Evolutionary conservation across 2,113 vertebrate species (phyloP).

Genomic region (Toxotes jaculatrix): DNA sequence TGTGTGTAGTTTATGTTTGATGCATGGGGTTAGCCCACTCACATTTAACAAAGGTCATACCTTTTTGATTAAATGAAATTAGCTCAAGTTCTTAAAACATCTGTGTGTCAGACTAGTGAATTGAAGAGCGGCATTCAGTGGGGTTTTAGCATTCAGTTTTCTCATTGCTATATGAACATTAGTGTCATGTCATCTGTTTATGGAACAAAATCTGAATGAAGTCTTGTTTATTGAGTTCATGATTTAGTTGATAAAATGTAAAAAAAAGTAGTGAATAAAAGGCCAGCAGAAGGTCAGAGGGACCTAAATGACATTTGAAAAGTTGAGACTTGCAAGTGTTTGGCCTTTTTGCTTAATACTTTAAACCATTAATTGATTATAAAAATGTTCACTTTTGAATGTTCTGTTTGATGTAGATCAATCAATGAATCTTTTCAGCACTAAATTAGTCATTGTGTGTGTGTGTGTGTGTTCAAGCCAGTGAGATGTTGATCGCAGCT

Average conservation of each 20-base stretch:
- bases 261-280: background rate
- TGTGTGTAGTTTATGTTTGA: background rate
- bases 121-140: background rate
- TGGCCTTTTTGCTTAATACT: background rate
- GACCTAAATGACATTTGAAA: conserved; percentile 9
- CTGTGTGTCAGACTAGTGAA: background rate
- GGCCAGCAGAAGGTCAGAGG: background rate
- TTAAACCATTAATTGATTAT: too few species aligned
- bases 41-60: background rate
- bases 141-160: background rate
- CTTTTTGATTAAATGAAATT: background rate
- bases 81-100: background rate
- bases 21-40: background rate
- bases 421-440: background rate
- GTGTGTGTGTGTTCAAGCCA: background rate
- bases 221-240: background rate
- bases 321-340: background rate
- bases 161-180: background rate
- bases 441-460: background rate
- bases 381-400: too few species aligned
- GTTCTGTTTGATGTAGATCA: background rate
- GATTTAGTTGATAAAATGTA: background rate
- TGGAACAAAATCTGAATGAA: background rate
- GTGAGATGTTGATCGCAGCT: background rate
- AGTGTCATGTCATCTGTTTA: background rate